Evolutionary conservation across 2,797 vertebrate genomes (phyloP).

Genomic region (Clarias platycephalus): DNA sequence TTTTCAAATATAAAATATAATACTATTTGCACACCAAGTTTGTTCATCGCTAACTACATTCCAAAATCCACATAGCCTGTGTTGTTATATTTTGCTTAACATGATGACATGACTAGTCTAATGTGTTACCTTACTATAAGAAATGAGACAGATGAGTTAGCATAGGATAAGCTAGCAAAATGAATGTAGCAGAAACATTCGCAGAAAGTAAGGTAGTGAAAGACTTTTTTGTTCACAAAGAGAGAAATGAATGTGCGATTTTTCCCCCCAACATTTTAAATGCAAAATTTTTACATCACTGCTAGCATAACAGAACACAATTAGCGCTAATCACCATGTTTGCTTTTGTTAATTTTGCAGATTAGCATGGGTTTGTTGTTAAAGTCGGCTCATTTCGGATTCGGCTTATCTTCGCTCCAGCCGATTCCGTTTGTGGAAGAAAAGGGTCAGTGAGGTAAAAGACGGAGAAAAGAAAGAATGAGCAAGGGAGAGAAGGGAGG

Average conservation of each 20-base stretch:
- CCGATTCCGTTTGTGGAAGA: not conserved
- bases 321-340: slow-evolving; percentile 8
- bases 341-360: slow-evolving; percentile 9
- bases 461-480: slow-evolving; percentile 22
- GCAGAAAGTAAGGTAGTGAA: too few relatives aligned
- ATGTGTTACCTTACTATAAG: not conserved
- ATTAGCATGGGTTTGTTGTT: not conserved
- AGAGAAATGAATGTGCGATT: not conserved
- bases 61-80: not conserved
- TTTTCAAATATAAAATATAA: too few relatives aligned
- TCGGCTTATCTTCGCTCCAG: not conserved
- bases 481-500: slow-evolving; percentile 12
- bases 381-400: too few relatives aligned
- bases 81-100: not conserved
- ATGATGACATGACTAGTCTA: not conserved
- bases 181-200: not conserved
- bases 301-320: not conserved
- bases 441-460: slow-evolving; percentile 43
- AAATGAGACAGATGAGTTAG: not conserved
- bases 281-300: not conserved
- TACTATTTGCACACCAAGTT: not conserved
- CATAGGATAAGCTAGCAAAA: not conserved
- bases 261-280: not conserved
- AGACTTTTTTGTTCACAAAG: not conserved
- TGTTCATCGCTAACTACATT: not conserved